Evolutionary conservation across 2,888 invertebrate species (phyloP).

Genomic region (Brachyopa scutellaris): DNA sequence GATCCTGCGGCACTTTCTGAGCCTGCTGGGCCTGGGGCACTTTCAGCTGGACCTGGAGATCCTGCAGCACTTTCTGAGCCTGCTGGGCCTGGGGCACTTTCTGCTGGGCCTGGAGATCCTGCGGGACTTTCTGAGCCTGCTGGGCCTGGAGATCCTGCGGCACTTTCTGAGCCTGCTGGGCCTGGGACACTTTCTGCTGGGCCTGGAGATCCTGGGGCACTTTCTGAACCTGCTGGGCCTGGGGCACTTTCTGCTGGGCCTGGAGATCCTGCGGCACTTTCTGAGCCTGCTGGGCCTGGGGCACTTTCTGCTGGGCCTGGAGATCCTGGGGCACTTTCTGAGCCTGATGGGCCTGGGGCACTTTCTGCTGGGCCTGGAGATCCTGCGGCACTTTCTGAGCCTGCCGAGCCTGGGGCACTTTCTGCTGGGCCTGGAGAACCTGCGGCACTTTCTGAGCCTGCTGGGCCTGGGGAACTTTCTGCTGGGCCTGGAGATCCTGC

Average conservation of each 20-base stretch:
- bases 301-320: background rate
- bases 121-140: background rate
- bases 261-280: background rate
- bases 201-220: background rate
- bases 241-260: background rate
- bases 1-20: background rate
- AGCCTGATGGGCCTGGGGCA: background rate
- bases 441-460: too few species aligned
- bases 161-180: background rate
- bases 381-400: too few species aligned
- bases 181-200: background rate
- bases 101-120: background rate
- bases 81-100: too few species aligned
- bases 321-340: background rate
- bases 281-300: background rate
- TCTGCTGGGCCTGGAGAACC: too few species aligned
- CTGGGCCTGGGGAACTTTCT: background rate
- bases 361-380: background rate
- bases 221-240: background rate
- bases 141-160: background rate
- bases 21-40: background rate
- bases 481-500: background rate
- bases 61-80: background rate
- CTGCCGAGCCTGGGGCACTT: background rate
- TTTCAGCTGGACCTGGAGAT: background rate